Conservation (phyloP, 2,888 invertebrate genomes). For the Watsonalla cultraria region DNA sequence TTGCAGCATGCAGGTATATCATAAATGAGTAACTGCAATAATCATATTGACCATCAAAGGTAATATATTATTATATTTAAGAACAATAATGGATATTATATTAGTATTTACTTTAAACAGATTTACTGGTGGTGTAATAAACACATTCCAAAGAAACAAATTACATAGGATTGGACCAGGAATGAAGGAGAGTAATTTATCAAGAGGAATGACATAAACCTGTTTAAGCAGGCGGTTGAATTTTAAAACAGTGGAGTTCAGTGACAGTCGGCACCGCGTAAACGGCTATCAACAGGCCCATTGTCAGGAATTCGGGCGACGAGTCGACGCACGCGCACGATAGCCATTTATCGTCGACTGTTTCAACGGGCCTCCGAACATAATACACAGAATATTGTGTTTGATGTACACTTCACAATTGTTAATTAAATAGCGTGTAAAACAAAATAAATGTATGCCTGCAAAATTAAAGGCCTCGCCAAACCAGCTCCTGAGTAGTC, state of each 20-base stretch:
- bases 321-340: constrained; percentile 41
- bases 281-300: constrained; percentile 44
- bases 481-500: constrained; percentile 36
- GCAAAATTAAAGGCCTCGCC: constrained; percentile 8
- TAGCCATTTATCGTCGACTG: constrained; percentile 34
- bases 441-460: too few species aligned
- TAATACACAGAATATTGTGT: constrained; percentile 5
- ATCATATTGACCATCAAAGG: neutral
- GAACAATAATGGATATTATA: too few species aligned
- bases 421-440: too few species aligned
- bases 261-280: constrained; percentile 42
- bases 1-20: neutral
- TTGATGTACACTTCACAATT: too few species aligned
- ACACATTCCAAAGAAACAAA: too few species aligned
- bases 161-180: neutral
- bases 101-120: too few species aligned
- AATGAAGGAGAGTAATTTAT: neutral
- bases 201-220: constrained; percentile 9
- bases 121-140: too few species aligned
- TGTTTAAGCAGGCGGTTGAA: constrained; percentile 24
- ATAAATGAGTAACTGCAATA: neutral
- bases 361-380: constrained; percentile 37
- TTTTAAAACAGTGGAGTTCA: constrained; percentile 45
- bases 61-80: neutral
- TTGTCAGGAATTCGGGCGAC: constrained; percentile 57